Percentiles rank a stretch among this genome's conserved stretches.
Conservation (phyloP, 1,140 invertebrate genomes). For the Lethrus apterus region DNA sequence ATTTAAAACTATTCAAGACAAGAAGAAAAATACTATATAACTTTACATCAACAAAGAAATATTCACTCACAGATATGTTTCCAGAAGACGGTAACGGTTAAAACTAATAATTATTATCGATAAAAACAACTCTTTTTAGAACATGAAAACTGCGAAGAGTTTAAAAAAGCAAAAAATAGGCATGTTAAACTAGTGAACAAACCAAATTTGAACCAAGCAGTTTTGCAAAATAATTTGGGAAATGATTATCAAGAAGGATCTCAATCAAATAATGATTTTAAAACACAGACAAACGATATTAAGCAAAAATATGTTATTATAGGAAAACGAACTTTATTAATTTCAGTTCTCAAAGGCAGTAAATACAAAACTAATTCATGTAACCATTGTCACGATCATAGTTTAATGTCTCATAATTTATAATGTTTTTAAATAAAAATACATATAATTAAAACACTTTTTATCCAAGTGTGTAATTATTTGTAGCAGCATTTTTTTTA, state of each 20-base stretch:
- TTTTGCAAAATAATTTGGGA: too few relatives aligned
- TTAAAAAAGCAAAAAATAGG: too few relatives aligned
- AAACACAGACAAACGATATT: too few relatives aligned
- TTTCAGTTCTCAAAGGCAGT: conserved; percentile 25
- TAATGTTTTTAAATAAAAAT: conserved; percentile 15
- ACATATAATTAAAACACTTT: background rate
- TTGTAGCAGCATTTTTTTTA: too few relatives aligned
- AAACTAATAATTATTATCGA: too few relatives aligned
- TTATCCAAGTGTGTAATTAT: too few relatives aligned
- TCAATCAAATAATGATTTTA: too few relatives aligned
- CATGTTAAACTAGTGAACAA: too few relatives aligned
- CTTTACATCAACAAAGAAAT: background rate
- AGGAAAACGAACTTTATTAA: conserved; percentile 30
- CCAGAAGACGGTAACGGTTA: conserved; percentile 16
- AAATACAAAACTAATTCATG: conserved; percentile 12
- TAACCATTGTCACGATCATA: conserved; percentile 27
- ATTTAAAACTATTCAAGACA: conserved; percentile 25
- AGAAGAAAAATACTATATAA: conserved; percentile 23
- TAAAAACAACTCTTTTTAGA: too few relatives aligned
- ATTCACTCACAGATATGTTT: conserved; percentile 27
- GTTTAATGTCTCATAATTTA: conserved; percentile 28
- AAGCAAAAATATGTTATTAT: conserved; percentile 24
- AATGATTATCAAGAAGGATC: too few relatives aligned
- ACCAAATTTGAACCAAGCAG: too few relatives aligned
- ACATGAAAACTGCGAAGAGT: too few relatives aligned